A percentile compares a stretch with the other conserved stretches of the same genome.
Conservation (phyloP, 2,113 vertebrate species). For the Oenanthe melanoleuca region DNA sequence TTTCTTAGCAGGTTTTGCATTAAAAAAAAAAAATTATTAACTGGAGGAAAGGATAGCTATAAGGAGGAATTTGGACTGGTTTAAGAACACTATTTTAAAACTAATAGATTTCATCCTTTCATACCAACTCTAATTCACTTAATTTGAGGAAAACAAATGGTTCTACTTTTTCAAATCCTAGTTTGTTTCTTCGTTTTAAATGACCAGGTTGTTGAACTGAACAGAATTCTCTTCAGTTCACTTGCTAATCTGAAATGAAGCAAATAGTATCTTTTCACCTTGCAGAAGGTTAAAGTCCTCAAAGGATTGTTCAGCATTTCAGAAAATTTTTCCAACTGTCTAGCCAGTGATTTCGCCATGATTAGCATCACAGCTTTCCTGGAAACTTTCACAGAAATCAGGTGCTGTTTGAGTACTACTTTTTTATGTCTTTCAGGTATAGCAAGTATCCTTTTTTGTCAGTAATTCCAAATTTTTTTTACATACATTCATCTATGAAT, state of each 20-base stretch:
- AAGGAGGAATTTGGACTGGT: not conserved
- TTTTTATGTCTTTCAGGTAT: not conserved
- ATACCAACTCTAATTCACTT: not conserved
- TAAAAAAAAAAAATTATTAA: not conserved
- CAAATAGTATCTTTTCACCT: not conserved
- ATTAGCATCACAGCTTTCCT: not conserved
- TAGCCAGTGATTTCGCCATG: not conserved
- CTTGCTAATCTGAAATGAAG: not conserved
- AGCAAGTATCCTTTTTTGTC: not conserved
- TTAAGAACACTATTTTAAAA: not conserved
- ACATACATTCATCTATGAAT: not conserved
- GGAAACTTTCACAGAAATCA: not conserved
- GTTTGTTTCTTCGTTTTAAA: constrained; percentile 40
- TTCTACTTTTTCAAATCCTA: constrained; percentile 27
- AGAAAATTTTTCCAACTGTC: not conserved
- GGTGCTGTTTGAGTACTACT: not conserved
- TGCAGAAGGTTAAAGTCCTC: not conserved
- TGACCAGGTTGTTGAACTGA: not conserved
- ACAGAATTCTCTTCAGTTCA: constrained; percentile 2
- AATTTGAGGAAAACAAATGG: constrained; percentile 21
- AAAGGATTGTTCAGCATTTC: not conserved
- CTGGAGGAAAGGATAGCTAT: not conserved
- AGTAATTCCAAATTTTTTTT: not conserved
- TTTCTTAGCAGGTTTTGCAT: not conserved
- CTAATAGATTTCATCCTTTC: not conserved